Evolutionary conservation across 1,140 invertebrate genomes (phyloP).

Genomic region (Scaptomyza graminum): DNA sequence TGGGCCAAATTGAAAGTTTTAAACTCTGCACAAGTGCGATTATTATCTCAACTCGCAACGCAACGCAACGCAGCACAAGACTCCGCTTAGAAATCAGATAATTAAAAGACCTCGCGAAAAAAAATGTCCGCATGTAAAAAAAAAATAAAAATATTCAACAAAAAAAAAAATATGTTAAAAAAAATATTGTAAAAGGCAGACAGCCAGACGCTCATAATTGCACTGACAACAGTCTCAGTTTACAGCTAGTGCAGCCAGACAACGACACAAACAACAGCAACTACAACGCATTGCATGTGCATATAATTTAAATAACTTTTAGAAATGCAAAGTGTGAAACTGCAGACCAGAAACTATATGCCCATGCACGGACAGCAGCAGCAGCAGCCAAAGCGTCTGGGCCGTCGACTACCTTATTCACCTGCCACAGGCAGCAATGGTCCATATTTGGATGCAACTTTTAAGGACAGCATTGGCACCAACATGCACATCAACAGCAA

Average conservation of each 20-base stretch:
- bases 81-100: conserved; percentile 49
- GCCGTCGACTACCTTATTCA: conserved; percentile 53
- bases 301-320: conserved; percentile 78
- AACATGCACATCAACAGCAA: conserved; percentile 44
- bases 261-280: conserved; percentile 24
- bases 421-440: conserved; percentile 56
- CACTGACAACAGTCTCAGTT: conserved; percentile 65
- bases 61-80: neutral
- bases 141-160: conserved; percentile 25
- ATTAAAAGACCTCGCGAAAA: conserved; percentile 35
- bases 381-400: conserved; percentile 45
- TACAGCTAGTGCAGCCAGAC: conserved; percentile 71
- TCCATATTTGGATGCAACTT: conserved; percentile 75
- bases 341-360: conserved; percentile 36
- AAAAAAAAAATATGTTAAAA: conserved; percentile 45
- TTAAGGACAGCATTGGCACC: conserved; percentile 53
- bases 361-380: conserved; percentile 40
- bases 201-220: conserved; percentile 77
- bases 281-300: conserved; percentile 58
- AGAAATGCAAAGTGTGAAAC: conserved; percentile 74
- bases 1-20: conserved; percentile 67
- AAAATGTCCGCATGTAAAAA: conserved; percentile 26
- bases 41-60: conserved; percentile 1
- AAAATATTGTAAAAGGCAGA: conserved; percentile 66
- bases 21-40: conserved; percentile 24